These are phyloP conservation scores for Melanophora roralis DNA, from an alignment of 2,888 invertebrate genomes.

Conservation along the genomic window DNA sequence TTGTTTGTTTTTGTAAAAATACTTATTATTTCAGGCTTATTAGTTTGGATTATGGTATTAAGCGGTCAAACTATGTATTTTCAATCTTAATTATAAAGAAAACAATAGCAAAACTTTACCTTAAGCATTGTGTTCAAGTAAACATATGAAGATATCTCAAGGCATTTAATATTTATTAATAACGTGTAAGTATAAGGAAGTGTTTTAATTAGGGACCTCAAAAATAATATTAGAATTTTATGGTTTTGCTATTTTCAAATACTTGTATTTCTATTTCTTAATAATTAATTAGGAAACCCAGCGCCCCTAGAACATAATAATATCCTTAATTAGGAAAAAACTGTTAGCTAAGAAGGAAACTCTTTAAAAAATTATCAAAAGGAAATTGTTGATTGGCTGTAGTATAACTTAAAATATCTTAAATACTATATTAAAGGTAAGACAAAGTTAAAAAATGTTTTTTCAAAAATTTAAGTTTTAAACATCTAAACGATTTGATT, in stretches of 20 bases:
- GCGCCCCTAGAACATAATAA: too few relatives aligned
- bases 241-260: not conserved
- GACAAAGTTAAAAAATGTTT: too few relatives aligned
- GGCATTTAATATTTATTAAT: not conserved
- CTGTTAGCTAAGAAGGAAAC: too few relatives aligned
- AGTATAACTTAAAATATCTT: too few relatives aligned
- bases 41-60: constrained; percentile 5
- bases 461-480: too few relatives aligned
- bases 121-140: not conserved
- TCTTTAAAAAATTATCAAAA: too few relatives aligned
- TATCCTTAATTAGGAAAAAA: too few relatives aligned
- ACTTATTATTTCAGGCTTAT: constrained; percentile 4
- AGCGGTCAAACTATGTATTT: constrained; percentile 1
- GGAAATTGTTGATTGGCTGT: too few relatives aligned
- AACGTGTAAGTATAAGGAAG: not conserved
- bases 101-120: not conserved
- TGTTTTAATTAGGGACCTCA: not conserved
- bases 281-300: not conserved
- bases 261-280: not conserved
- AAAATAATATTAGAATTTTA: not conserved
- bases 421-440: too few relatives aligned
- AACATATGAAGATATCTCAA: not conserved
- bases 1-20: constrained; percentile 2
- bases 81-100: not conserved
- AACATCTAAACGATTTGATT: too few relatives aligned